phyloP scores from a whole-genome alignment of 2,888 invertebrate species.

The Deilephila elpenor region DNA sequence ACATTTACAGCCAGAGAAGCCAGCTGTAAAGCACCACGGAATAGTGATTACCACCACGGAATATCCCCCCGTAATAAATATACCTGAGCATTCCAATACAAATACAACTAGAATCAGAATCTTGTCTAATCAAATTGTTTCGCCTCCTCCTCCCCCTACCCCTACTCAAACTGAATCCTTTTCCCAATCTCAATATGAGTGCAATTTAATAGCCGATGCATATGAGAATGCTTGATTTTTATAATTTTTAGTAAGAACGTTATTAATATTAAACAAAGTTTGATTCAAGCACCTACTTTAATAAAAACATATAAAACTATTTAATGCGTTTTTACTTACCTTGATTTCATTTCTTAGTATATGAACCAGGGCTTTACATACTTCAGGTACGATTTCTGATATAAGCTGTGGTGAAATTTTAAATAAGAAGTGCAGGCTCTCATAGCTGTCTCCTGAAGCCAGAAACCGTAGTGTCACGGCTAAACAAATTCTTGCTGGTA shows the following conservation, averaged over 20 bases:
- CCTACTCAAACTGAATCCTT: slow-evolving; percentile 28
- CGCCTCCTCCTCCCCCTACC: no score
- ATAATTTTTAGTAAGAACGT: slow-evolving; percentile 2
- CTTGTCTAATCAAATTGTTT: no score
- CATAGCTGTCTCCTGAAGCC: slow-evolving; percentile 36
- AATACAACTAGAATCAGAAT: no score
- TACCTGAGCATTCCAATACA: no score
- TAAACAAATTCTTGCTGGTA: slow-evolving; percentile 35
- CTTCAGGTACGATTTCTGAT: slow-evolving; percentile 32
- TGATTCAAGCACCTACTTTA: not conserved
- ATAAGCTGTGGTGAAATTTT: slow-evolving; percentile 34
- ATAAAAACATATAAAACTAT: slow-evolving; percentile 15
- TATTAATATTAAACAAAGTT: not conserved
- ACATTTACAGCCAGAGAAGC: no score
- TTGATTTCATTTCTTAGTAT: slow-evolving; percentile 32
- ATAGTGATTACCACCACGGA: no score
- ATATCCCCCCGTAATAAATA: no score
- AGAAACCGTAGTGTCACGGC: slow-evolving; percentile 34
- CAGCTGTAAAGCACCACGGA: no score
- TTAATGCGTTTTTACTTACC: slow-evolving; percentile 31
- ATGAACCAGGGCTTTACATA: slow-evolving; percentile 31
- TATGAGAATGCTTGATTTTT: slow-evolving; percentile 13
- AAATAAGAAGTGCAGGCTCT: slow-evolving; percentile 35
- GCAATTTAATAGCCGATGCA: slow-evolving; percentile 14
- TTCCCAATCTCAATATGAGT: slow-evolving; percentile 29